These are phyloP conservation scores for Criorhina ranunculi DNA, from an alignment of 2,888 invertebrate genomes.

Conservation along the genomic window DNA sequence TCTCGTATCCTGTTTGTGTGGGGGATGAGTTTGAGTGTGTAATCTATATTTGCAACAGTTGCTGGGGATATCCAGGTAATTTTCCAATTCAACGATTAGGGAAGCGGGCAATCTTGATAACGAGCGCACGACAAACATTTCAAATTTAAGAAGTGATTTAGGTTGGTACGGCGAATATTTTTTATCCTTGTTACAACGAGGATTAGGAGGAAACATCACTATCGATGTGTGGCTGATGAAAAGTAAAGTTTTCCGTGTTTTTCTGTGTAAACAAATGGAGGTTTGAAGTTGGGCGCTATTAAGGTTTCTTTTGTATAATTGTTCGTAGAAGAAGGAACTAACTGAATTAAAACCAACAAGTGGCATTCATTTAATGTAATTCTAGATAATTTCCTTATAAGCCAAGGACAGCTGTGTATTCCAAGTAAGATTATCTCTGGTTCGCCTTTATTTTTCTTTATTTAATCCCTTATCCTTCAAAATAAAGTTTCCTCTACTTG, in stretches of 20 bases:
- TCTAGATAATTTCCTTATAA: background rate
- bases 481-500: background rate
- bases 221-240: too few relatives aligned
- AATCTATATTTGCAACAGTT: slow-evolving; percentile 1
- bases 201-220: too few relatives aligned
- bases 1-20: slow-evolving; percentile 26
- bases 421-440: background rate
- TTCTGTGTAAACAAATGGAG: too few relatives aligned
- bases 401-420: too few relatives aligned
- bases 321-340: too few relatives aligned
- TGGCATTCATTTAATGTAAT: background rate
- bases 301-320: too few relatives aligned
- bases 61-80: slow-evolving; percentile 13
- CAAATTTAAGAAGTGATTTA: too few relatives aligned
- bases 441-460: background rate
- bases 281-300: too few relatives aligned
- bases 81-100: slow-evolving; percentile 12
- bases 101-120: slow-evolving; percentile 5
- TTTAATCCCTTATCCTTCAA: background rate
- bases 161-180: too few relatives aligned
- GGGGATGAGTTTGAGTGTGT: background rate
- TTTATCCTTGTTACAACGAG: too few relatives aligned
- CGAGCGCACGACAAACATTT: background rate
- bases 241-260: too few relatives aligned
- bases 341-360: too few relatives aligned